Percentiles rank a stretch among this genome's conserved stretches.
Conservation (phyloP, 2,113 vertebrate species). For the Cyprinodon variegatus region DNA sequence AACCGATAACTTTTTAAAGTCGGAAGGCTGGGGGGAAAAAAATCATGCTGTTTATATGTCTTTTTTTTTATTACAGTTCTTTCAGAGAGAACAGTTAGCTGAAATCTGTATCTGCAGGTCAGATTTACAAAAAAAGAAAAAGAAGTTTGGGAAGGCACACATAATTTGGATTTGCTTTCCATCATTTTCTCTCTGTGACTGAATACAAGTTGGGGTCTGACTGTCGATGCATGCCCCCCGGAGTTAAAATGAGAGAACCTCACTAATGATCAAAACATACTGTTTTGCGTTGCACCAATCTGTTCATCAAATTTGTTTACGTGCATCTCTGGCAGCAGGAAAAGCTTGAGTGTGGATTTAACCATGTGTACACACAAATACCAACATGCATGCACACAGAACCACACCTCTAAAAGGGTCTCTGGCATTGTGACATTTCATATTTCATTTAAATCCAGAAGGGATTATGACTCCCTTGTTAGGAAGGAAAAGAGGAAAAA, state of each 20-base stretch:
- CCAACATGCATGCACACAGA: constrained; percentile 23
- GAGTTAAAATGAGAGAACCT: constrained; percentile 33
- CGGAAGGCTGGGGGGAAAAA: background rate
- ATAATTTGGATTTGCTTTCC: background rate
- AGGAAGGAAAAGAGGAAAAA: constrained; percentile 50
- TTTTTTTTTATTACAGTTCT: background rate
- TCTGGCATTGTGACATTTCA: constrained; percentile 78
- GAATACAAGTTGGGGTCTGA: constrained; percentile 1
- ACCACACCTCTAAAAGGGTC: constrained; percentile 76
- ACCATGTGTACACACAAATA: constrained; percentile 39
- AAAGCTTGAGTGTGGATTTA: constrained; percentile 49
- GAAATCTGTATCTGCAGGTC: background rate
- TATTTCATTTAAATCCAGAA: constrained; percentile 76
- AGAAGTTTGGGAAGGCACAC: background rate
- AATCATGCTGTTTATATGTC: background rate
- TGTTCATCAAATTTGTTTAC: constrained; percentile 44
- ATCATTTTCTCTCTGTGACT: constrained; percentile 6
- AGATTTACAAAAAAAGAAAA: background rate
- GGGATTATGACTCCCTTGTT: constrained; percentile 73
- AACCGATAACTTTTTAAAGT: background rate
- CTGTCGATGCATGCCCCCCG: background rate
- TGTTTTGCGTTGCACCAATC: constrained; percentile 34
- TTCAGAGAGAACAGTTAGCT: background rate
- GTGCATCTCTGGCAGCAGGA: constrained; percentile 12
- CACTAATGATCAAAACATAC: constrained; percentile 41